Conservation (phyloP, 2,797 vertebrate genomes). For the Cyclura pinguis region DNA sequence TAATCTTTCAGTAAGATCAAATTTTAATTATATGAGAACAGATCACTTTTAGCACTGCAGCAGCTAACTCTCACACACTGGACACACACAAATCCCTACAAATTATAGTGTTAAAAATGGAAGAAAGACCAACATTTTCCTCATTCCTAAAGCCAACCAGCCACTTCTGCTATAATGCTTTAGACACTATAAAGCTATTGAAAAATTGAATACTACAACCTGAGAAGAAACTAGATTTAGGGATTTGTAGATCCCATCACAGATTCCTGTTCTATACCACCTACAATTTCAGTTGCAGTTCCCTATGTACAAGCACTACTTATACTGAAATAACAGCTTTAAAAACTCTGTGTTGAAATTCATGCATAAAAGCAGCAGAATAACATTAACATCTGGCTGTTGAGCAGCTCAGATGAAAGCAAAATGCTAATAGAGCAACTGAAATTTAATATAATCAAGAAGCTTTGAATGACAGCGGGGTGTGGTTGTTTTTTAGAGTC, state of each 20-base stretch:
- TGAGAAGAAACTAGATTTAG: conserved; percentile 7
- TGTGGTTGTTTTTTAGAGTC: background rate
- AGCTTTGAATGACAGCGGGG: background rate
- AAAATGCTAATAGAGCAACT: conserved; percentile 36
- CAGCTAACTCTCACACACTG: background rate
- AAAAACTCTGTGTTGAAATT: background rate
- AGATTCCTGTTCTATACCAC: background rate
- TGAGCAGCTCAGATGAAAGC: conserved; percentile 11
- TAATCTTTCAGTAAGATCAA: background rate
- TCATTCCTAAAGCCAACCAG: background rate
- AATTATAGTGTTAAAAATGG: background rate
- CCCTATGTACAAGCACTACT: background rate
- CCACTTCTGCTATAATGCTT: background rate
- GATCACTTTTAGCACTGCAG: background rate
- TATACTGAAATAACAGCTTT: background rate
- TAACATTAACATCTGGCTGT: background rate
- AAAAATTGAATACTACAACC: background rate
- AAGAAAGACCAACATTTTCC: background rate
- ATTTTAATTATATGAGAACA: background rate
- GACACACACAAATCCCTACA: background rate
- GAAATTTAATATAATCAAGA: conserved; percentile 38
- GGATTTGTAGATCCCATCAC: background rate
- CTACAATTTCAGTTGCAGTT: background rate
- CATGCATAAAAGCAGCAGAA: conserved; percentile 14
- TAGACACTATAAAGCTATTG: background rate